Conservation (phyloP, 2,797 vertebrate species). For the Podargus strigoides region DNA sequence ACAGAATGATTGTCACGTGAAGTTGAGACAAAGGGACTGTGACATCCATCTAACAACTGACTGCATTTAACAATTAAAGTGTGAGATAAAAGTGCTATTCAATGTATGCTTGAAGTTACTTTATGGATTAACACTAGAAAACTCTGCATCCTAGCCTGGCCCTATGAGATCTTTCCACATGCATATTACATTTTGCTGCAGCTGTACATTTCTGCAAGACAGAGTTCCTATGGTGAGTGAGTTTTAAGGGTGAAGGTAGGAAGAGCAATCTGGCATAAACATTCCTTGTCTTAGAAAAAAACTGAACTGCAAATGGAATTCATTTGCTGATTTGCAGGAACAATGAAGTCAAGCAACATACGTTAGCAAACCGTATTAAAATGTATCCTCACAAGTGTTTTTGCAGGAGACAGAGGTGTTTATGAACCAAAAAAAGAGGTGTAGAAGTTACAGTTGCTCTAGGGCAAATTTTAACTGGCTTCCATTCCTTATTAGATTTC, state of each 20-base stretch:
- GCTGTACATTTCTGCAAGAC: not conserved
- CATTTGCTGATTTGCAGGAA: slow-evolving; percentile 47
- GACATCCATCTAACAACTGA: not conserved
- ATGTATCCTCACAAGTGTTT: slow-evolving; percentile 45
- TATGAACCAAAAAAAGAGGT: slow-evolving; percentile 21
- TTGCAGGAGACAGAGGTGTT: slow-evolving; percentile 45
- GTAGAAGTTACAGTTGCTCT: slow-evolving; percentile 17
- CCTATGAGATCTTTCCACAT: not conserved
- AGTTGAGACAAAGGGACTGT: not conserved
- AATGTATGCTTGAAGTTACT: not conserved
- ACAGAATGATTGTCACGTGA: not conserved
- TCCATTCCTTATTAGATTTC: slow-evolving; percentile 37
- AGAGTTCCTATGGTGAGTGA: not conserved
- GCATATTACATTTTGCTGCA: not conserved
- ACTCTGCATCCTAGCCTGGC: not conserved
- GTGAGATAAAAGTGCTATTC: not conserved
- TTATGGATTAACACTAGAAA: not conserved
- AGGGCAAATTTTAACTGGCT: slow-evolving; percentile 37
- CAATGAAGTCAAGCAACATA: slow-evolving; percentile 49
- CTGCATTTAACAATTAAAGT: not conserved
- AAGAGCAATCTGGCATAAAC: slow-evolving; percentile 8
- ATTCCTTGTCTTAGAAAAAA: not conserved
- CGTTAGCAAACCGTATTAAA: slow-evolving; percentile 29
- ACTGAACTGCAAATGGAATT: slow-evolving; percentile 17
- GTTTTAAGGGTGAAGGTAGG: not conserved